A percentile compares a stretch with the other conserved stretches of the same genome.
These are phyloP conservation scores for Sipha maydis DNA, from an alignment of 2,888 invertebrate genomes.

Conservation along the genomic window DNA sequence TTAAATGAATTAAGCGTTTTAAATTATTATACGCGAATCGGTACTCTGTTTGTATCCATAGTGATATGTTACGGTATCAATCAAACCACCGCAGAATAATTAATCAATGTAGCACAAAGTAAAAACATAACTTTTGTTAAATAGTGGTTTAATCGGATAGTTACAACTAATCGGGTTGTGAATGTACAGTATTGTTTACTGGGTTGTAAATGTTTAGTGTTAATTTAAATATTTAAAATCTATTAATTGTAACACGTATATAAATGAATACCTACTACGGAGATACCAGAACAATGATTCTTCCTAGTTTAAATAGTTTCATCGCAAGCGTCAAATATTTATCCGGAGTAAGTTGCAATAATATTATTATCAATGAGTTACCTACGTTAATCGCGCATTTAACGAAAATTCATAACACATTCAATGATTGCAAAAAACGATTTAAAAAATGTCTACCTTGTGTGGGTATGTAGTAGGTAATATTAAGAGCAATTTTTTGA, in stretches of 20 bases:
- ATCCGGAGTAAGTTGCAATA: not conserved
- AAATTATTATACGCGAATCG: too few relatives aligned
- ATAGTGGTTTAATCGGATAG: too few relatives aligned
- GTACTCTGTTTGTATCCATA: not conserved
- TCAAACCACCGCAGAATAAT: not conserved
- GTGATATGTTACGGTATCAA: not conserved
- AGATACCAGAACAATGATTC: not conserved
- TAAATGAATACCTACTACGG: not conserved
- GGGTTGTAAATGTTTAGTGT: not conserved
- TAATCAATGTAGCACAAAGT: too few relatives aligned
- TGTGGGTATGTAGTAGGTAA: too few relatives aligned
- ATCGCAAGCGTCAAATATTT: not conserved
- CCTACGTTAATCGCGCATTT: too few relatives aligned
- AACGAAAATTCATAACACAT: too few relatives aligned
- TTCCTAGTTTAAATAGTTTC: not conserved
- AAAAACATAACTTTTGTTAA: too few relatives aligned
- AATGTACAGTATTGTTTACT: not conserved
- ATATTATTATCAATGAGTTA: too few relatives aligned
- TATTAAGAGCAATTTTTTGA: too few relatives aligned
- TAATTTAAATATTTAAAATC: not conserved
- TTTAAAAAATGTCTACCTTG: too few relatives aligned
- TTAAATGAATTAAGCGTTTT: too few relatives aligned
- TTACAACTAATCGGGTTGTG: not conserved
- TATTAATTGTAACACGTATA: not conserved
- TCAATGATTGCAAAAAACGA: too few relatives aligned